phyloP scores from a whole-genome alignment of 23 tunicate genomes.

The Aplidium turbinatum region DNA sequence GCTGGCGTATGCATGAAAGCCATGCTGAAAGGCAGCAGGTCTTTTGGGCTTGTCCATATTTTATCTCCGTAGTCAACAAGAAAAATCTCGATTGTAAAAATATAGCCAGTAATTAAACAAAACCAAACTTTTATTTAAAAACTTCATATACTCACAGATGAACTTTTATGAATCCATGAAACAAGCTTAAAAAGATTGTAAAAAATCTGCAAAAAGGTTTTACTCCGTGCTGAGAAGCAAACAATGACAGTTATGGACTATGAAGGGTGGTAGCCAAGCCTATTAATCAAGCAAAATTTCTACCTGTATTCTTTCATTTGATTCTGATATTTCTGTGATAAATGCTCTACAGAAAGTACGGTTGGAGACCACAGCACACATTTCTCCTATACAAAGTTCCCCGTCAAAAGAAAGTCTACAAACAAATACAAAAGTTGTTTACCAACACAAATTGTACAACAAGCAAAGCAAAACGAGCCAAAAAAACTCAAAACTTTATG shows the following conservation, averaged over 20 bases:
- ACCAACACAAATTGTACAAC: too few relatives aligned
- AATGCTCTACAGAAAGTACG: background rate
- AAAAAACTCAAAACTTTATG: too few relatives aligned
- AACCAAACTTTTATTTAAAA: too few relatives aligned
- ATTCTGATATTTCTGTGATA: background rate
- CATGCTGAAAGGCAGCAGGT: conserved; percentile 1
- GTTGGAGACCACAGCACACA: background rate
- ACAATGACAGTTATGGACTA: background rate
- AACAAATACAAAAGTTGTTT: too few relatives aligned
- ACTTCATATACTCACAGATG: too few relatives aligned
- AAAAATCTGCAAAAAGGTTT: too few relatives aligned
- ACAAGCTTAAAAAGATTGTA: too few relatives aligned
- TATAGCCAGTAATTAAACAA: too few relatives aligned
- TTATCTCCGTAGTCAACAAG: conserved; percentile 24
- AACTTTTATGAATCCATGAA: too few relatives aligned
- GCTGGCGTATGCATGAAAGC: conserved; percentile 42
- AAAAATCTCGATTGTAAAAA: too few relatives aligned
- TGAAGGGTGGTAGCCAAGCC: background rate
- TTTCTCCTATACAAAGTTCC: conserved; percentile 4
- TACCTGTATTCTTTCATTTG: background rate
- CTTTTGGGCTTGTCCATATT: background rate
- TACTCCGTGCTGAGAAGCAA: background rate
- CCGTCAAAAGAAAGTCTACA: background rate
- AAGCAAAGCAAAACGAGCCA: too few relatives aligned
- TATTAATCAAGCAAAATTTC: background rate